Evolutionary conservation across 2,113 vertebrate species (phyloP), one percentile per base, ranked within the genome.

Genomic region (Panurus biarmicus): DNA sequence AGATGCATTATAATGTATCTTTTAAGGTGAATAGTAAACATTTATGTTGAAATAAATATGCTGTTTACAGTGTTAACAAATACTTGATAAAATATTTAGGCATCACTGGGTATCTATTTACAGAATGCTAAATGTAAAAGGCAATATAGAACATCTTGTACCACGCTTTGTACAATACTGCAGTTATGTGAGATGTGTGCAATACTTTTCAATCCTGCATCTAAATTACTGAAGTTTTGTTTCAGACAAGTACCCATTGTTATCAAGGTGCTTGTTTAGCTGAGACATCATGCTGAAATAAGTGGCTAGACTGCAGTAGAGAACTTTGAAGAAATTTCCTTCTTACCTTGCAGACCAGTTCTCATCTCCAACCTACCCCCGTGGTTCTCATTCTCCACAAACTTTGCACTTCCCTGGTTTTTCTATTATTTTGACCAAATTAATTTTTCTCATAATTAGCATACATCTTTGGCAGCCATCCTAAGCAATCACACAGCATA

Each of bases 401-500:
- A 51, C 17, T 10, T 57, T 51, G 12, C 15, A 13, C 14, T 71
- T 50, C 6, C 12, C 8, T 26, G 6, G 4, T 33, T 64, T 85
- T 83, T 22, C 45, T 72, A 0, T 29, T 20, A 16, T 73, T 93
- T 70, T 66, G 38, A 56, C 29, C 4, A 10, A 65, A 54, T 75
- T 35, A 17, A 7, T 72, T 87, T 64, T 56, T 22, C 4, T 57
- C 2, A 4, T 26, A 12, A 23, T 62, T 74, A 47, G 25, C 3
- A 2, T 18, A 4, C 5, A 16, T 25, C 21, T 33, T 23, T 85
- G 78, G 36, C 44, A 86, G 60, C 33, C n/a, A 11, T 25, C 25
- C 15, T 25, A 26, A 76, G 19, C 0, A 1, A n/a, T 65, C 38
- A 10, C 18, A 9, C 7, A 36, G 11, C 44, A 40, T 2, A 1